A percentile compares a stretch with the other conserved stretches of the same genome.
Conservation (phyloP, 2,888 invertebrate species). For the Acanthosepion esculentum region DNA sequence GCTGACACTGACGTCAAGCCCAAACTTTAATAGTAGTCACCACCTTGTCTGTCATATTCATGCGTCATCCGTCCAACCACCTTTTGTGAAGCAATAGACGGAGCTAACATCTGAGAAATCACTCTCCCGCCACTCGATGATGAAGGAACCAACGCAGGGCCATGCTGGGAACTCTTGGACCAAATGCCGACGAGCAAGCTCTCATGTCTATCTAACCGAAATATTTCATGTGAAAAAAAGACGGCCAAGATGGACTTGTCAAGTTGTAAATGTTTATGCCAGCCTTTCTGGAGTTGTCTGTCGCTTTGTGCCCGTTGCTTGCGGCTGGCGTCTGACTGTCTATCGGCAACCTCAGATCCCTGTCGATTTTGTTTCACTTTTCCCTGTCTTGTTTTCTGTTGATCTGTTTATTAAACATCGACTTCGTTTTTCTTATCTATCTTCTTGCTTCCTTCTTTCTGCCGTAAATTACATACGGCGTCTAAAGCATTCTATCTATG, state of each 20-base stretch:
- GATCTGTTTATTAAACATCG: not conserved
- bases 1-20: not conserved
- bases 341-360: not conserved
- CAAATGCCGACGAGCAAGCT: not conserved
- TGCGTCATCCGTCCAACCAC: not conserved
- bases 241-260: not conserved
- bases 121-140: not conserved
- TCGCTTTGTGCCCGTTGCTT: not conserved
- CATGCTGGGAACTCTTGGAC: not conserved
- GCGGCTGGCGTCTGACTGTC: not conserved
- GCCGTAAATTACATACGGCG: too few species aligned
- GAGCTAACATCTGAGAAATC: slow-evolving; percentile 7
- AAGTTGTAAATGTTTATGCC: not conserved
- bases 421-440: too few species aligned
- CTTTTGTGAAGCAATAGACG: not conserved
- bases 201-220: not conserved
- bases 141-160: not conserved
- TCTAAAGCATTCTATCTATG: too few species aligned
- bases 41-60: not conserved
- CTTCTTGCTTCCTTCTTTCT: too few species aligned
- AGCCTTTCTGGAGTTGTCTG: not conserved
- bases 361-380: not conserved
- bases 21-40: not conserved
- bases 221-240: not conserved
- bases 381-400: not conserved